Percentiles rank a stretch among this genome's conserved stretches.
Conservation (phyloP, 2,113 vertebrate genomes). For the Pedetes capensis region DNA sequence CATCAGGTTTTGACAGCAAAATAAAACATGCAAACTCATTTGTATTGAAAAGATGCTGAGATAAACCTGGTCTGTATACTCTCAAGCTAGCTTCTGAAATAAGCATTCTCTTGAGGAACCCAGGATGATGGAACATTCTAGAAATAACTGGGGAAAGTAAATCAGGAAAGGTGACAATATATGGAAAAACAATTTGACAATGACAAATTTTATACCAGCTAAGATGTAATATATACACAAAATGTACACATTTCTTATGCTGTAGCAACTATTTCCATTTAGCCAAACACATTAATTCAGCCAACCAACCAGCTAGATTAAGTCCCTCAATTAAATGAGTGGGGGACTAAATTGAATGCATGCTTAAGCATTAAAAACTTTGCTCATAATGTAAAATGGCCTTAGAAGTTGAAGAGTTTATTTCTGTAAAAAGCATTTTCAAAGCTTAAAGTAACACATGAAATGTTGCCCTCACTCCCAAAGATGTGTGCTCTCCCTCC, state of each 20-base stretch:
- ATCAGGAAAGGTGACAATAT: conserved; percentile 12
- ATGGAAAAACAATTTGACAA: conserved; percentile 44
- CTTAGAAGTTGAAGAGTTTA: conserved; percentile 4
- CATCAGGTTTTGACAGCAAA: conserved; percentile 67
- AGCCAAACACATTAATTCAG: neutral
- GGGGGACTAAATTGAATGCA: neutral
- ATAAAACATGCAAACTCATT: conserved; percentile 57
- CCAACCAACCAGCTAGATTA: neutral
- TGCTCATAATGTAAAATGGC: neutral
- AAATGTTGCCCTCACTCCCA: neutral
- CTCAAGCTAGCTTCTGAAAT: conserved; percentile 50
- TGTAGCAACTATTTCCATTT: neutral
- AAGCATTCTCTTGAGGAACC: neutral
- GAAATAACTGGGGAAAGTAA: neutral
- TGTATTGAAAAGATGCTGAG: conserved; percentile 35
- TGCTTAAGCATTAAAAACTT: neutral
- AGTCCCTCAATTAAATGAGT: neutral
- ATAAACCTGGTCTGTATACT: neutral
- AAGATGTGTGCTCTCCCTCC: neutral
- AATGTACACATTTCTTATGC: neutral
- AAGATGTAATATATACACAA: neutral
- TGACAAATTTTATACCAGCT: conserved; percentile 14
- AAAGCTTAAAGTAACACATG: neutral
- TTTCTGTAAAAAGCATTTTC: neutral
- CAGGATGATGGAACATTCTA: neutral